phyloP scores from a whole-genome alignment of 1,140 invertebrate species.

The Argopecten irradians region DNA sequence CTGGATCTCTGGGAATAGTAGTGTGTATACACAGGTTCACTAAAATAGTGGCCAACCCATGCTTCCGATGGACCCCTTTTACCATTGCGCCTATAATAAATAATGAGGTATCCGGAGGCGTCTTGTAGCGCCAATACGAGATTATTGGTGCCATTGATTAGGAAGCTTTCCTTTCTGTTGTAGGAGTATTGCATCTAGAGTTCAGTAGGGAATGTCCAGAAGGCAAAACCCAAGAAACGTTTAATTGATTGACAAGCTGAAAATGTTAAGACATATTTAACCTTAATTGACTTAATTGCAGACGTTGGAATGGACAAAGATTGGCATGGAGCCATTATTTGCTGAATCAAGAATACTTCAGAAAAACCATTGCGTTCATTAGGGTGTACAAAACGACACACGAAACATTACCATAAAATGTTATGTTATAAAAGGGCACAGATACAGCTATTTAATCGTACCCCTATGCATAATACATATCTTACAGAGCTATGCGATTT shows the following conservation, averaged over 20 bases:
- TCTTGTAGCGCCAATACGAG: neutral
- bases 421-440: too few relatives aligned
- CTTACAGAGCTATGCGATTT: too few relatives aligned
- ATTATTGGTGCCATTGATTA: neutral
- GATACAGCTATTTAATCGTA: too few relatives aligned
- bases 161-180: neutral
- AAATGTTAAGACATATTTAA: neutral
- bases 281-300: constrained; percentile 8
- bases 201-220: neutral
- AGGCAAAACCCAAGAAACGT: constrained; percentile 11
- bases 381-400: too few relatives aligned
- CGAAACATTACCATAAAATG: too few relatives aligned
- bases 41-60: neutral
- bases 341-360: too few relatives aligned
- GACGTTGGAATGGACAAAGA: neutral
- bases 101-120: constrained; percentile 6
- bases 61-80: neutral
- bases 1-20: neutral
- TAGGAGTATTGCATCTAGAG: neutral
- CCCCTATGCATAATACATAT: too few relatives aligned
- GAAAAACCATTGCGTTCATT: too few relatives aligned
- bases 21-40: neutral
- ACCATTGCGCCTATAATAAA: neutral
- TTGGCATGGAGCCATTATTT: neutral
- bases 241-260: constrained; percentile 17